Base-by-base conservation (phyloP, 2,888 invertebrate genomes). In the Tiphia femorata region DNA sequence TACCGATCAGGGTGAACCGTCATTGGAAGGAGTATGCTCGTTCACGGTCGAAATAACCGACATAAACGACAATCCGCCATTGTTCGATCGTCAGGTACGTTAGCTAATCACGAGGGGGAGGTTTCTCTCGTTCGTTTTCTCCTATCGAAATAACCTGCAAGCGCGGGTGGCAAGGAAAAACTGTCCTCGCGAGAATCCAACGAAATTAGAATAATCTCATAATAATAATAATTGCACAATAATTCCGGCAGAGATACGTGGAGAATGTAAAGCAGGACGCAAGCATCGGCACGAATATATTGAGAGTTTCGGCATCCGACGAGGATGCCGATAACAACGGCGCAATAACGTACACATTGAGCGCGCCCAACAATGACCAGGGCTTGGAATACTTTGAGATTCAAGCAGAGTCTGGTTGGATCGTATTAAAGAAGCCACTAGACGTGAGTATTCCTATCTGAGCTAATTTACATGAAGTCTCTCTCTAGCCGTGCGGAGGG, bases 21-120 rank as follows among this genome's bases (percentile, higher is more conserved):
- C 96, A 0, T 84, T 99, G 68, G 98, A 98, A 84, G 97, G 98
- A 20, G 97, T 98, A 67, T 99, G 99, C 84, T 98, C 98, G 5
- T 98, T 99, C 83, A 97, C 96, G 12, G 97, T 97, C 41, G 97
- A 97, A 86, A 96, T 98, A 49, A 96, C 96, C 1, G 98, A 98
- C 84, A 95, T 97, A 38, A 99, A 98, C 80, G 98, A 98, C 83
- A 98, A 98, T 84, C 96, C 96, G 5, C 96, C 96, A 6, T 85
- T 96, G 47, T 97, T 97, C 84, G 96, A 96, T 86, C 88, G 96
- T 87, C 96, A 96, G 91, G 96, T 95, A 88, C 86, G 85, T n/a
- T 14, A n/a, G n/a, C n/a, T n/a, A n/a, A n/a, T n/a, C n/a, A n/a
- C n/a, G n/a, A n/a, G 30, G 21, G 16, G 12, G 17, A 35, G 16